A percentile compares a stretch with the other conserved stretches of the same genome.
phyloP scores from a whole-genome alignment of 2,797 vertebrate genomes.

The Melanotaenia maccullochi region DNA sequence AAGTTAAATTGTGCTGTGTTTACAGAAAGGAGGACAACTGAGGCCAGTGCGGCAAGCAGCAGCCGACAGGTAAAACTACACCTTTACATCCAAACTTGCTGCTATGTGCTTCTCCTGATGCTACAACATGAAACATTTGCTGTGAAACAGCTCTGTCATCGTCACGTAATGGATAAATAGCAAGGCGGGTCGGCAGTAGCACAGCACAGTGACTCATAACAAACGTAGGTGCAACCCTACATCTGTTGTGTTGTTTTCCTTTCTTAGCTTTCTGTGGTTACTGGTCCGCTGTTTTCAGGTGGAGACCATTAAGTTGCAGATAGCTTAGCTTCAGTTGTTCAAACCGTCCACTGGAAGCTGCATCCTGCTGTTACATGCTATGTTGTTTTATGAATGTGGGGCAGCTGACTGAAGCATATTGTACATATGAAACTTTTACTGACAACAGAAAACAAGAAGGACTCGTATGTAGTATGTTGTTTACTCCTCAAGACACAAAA shows the following conservation, averaged over 20 bases:
- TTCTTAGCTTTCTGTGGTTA: background rate
- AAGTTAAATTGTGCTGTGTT: background rate
- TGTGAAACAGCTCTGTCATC: background rate
- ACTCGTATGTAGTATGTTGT: background rate
- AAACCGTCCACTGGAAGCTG: background rate
- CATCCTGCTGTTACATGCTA: background rate
- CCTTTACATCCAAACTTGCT: background rate
- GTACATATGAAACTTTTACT: background rate
- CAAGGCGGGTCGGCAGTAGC: background rate
- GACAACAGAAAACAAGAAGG: background rate
- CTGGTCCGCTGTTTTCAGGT: background rate
- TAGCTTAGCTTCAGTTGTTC: background rate
- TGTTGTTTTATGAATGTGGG: background rate
- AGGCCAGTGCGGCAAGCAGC: constrained; percentile 6
- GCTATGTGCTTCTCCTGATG: background rate
- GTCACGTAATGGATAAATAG: background rate
- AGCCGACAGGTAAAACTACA: constrained; percentile 57
- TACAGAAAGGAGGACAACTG: constrained; percentile 38
- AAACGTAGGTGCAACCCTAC: background rate
- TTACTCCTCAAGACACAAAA: background rate
- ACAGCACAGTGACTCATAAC: background rate
- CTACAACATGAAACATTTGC: background rate
- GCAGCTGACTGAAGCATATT: background rate
- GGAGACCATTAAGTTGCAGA: background rate
- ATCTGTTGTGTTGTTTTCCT: background rate